Evolutionary conservation across 2,888 invertebrate species (phyloP).

Genomic region (Aporophyla lueneburgensis): DNA sequence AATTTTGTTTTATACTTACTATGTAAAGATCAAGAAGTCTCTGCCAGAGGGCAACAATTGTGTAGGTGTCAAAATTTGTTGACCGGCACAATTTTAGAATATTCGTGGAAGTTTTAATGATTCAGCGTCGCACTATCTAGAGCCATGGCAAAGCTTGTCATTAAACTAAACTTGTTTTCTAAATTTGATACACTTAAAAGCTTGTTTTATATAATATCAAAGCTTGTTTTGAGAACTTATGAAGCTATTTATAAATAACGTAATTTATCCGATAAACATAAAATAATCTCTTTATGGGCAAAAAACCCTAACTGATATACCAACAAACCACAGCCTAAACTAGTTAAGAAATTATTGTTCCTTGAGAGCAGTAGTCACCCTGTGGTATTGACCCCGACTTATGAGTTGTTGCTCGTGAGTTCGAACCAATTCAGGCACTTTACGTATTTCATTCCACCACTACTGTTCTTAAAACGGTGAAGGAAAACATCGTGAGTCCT

Average conservation of each 20-base stretch:
- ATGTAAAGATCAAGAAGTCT: neutral
- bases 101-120: conserved; percentile 8
- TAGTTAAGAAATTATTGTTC: no score
- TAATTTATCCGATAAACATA: neutral
- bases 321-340: neutral
- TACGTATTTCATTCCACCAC: no score
- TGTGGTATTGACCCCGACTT: no score
- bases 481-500: no score
- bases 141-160: neutral
- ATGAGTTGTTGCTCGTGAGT: no score
- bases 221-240: neutral
- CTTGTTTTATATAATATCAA: neutral
- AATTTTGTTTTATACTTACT: no score
- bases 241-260: neutral
- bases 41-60: neutral
- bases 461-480: no score
- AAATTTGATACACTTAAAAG: neutral
- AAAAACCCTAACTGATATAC: neutral
- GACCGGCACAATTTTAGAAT: neutral
- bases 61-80: neutral
- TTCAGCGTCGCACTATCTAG: conserved; percentile 6
- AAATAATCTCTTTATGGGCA: neutral
- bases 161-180: conserved; percentile 10
- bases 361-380: no score
- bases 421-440: no score